Evolutionary conservation across 2,113 vertebrate species (phyloP).

Genomic region (Anser cygnoides): DNA sequence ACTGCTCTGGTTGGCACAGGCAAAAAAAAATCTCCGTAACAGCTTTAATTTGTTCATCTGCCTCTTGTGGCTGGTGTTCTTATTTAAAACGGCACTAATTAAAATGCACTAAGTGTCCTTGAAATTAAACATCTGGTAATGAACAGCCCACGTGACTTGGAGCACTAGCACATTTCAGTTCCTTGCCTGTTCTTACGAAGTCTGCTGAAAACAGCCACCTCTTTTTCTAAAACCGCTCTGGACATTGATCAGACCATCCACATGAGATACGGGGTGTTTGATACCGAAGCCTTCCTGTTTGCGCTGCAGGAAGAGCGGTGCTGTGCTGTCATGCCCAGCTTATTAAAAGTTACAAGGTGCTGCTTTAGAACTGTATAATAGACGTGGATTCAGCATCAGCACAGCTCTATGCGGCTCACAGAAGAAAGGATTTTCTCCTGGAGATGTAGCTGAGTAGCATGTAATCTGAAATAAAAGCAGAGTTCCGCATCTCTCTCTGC

Average conservation of each 20-base stretch:
- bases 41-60: background rate
- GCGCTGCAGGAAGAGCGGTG: background rate
- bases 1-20: background rate
- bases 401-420: background rate
- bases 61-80: constrained; percentile 12
- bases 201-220: background rate
- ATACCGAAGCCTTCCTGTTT: background rate
- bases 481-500: background rate
- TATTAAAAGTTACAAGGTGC: background rate
- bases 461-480: background rate
- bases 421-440: background rate
- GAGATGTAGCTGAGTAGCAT: background rate
- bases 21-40: background rate
- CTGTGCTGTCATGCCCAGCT: background rate
- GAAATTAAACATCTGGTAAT: constrained; percentile 44
- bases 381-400: fast-evolving
- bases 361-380: background rate
- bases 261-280: background rate
- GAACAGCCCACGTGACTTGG: background rate
- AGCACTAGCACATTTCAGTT: background rate
- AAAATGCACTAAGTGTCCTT: constrained; percentile 30
- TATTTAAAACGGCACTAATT: constrained; percentile 23
- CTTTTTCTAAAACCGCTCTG: fast-evolving
- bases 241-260: background rate
- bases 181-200: background rate